phyloP scores from a whole-genome alignment of 2,113 vertebrate species.

The Entosphenus tridentatus region DNA sequence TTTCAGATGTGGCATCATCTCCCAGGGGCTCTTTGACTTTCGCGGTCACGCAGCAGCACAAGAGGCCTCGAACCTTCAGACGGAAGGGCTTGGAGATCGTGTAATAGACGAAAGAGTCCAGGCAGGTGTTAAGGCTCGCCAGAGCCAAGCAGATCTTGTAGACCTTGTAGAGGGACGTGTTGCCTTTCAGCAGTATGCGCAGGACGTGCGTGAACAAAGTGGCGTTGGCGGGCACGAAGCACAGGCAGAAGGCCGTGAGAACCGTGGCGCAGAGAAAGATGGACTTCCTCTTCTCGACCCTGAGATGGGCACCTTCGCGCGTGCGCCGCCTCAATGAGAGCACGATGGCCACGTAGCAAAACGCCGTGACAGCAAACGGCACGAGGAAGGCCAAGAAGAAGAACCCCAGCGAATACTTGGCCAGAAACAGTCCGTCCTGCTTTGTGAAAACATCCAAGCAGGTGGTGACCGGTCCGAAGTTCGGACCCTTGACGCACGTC shows the following conservation, averaged over 20 bases:
- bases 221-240: conserved; percentile 8
- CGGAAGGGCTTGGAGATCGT: background rate
- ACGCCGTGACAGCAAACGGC: conserved; percentile 4
- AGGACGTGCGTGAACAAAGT: conserved; percentile 7
- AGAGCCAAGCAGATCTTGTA: conserved; percentile 9
- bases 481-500: conserved; percentile 17
- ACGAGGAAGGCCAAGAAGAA: conserved; percentile 7
- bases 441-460: conserved; percentile 8
- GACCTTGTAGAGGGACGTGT: conserved; percentile 3
- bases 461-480: conserved; percentile 1
- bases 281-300: background rate
- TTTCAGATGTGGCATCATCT: no score
- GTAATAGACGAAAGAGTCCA: conserved; percentile 9
- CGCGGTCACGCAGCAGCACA: no score
- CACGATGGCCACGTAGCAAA: conserved; percentile 6
- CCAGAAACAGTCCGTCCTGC: background rate
- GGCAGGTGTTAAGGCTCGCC: conserved; percentile 8
- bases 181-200: background rate
- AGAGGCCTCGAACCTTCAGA: no score
- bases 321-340: background rate
- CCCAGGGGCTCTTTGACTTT: no score
- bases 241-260: conserved; percentile 1
- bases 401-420: conserved; percentile 1
- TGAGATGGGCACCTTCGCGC: background rate
- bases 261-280: background rate